Base-by-base conservation (phyloP, 2,113 vertebrate species). In the Piprites chloris region DNA sequence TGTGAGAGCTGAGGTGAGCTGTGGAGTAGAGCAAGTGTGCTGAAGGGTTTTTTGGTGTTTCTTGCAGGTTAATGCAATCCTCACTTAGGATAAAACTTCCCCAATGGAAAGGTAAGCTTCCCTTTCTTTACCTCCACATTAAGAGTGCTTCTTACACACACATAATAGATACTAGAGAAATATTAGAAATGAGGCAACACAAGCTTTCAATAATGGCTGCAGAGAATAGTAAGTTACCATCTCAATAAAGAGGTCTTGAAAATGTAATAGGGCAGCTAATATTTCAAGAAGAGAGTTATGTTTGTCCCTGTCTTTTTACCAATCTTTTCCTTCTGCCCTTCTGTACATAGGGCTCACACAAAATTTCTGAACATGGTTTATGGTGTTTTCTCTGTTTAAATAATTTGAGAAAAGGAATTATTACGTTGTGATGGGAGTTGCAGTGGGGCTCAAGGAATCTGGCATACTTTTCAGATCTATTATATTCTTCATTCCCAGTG, bases 181-280 rank as follows among this genome's bases (percentile, higher is more conserved):
- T 58, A 81, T 24, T 53, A 68, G 76, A 89, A 22, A 72, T 75
- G 47, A 85, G n/a, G 53, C 73, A 65, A 41, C 61, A 68, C 37
- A 84, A 79, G n/a, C n/a, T 90, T 89, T 65, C n/a, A 74, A 30
- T 76, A 72, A 90, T 55, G 69, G 69, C 73, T 94, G 47, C 79
- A 92, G 65, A 89, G 46, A 88, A 89, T 71, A 80, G 80, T 41
- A 56, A 56, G 68, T 89, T 92, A 80, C 35, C 3, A 0, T 93
- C 95, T 86, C 93, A 90, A 46, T 82, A 61, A 89, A 82, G 41
- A 92, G 76, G n/a, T 88, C 92, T 84, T 89, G 65, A 87, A 92
- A 94, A 87, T 19, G 14, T 68, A 90, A 81, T 11, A 72, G 22
- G 68, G 47, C 44, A 78, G 32, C 17, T 87, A 79, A 53, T 11